Base-by-base conservation (phyloP, 2,888 invertebrate species). In the Melinopterus prodromus region DNA sequence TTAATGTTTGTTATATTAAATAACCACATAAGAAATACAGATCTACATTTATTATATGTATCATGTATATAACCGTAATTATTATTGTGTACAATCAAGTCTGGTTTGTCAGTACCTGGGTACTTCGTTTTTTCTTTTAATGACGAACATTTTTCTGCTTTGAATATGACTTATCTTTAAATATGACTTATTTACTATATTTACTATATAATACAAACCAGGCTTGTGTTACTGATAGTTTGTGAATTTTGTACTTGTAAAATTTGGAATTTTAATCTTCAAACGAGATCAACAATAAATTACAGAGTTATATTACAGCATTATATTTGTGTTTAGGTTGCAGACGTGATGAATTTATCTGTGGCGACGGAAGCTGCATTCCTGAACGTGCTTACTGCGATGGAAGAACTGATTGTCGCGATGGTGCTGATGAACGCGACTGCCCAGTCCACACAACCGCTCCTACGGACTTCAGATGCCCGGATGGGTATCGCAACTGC, bases 371-470 rank as follows among this genome's bases (percentile, higher is more conserved):
- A 0, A 90, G 92, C 80, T 95, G 95, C 86, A 89, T 92, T 81
- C 86, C 87, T 53, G 82, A 82, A 78, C 84, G 85, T 75, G 86
- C 87, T 71, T 87, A 86, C 77, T 92, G 92, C 85, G 92, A 95
- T 89, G 91, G 92, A 77, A 90, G 89, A 80, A 91, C 91, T 85
- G 94, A 95, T 90, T 95, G 95, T 88, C 89, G 84, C 81, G 95
- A 96, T 90, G 91, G 92, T 87, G 93, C 94, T 70, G 96, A 96
- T 88, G 96, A 96, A 90, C 91, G 92, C 36, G 85, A 87, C 80
- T 91, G 90, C 84, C 86, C 38, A 88, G 89, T 88, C 15, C 35
- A 16, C 74, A 35, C 53, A 3, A 53, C 53, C 7, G 36, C 36
- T 12, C 74, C 74, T 6, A 71, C 71, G 26, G 71, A 71, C 7